Evolutionary conservation across 1,140 invertebrate species (phyloP), one percentile per base, ranked within the genome.

Genomic region (Cherax destructor): DNA sequence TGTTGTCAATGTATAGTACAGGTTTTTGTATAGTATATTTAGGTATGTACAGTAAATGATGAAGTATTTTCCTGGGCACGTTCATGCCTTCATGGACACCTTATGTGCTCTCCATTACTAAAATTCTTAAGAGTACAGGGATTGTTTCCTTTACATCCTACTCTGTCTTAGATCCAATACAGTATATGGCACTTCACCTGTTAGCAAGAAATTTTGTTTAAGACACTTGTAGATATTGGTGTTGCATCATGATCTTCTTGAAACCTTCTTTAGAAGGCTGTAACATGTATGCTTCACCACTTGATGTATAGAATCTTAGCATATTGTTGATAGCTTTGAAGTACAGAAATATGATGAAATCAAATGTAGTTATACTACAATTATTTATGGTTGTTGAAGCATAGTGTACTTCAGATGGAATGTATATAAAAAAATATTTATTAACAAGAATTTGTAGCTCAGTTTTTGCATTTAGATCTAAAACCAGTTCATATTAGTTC

Each of bases 1-100:
- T 86, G 84, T 91, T 72, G 90, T 91, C 85, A 91, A 91, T 86
- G 90, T 91, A 74, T 89, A 89, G 78, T 79, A n/a, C 77, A 69
- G 86, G 41, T 78, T 78, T 86, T 47, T 65, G 61, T 59, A 86
- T 86, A 69, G 81, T 69, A 69, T 30, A 61, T 47, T 47, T 65
- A 47, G 47, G 30, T 83, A 72, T 83, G 24, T 69, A 83, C 81
- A 61, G 24, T 49, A 47, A 21, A 69, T 47, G 5, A 52, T 30
- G 59, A 83, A 69, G 16, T 61, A 83, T 65, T 83, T 69, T 59
- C 59, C 16, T 18, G 69, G n/a, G 24, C 47, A 65, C 61, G 30
- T 72, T 47, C 69, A n/a, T 83, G n/a, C 47, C 41, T 83, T 86
- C 83, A 52, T n/a, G 21, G 52, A 52, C 69, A 21, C 52, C 69